Conservation (phyloP, 64 coral and sea anemone genomes). For the Pocillopora damicornis region DNA sequence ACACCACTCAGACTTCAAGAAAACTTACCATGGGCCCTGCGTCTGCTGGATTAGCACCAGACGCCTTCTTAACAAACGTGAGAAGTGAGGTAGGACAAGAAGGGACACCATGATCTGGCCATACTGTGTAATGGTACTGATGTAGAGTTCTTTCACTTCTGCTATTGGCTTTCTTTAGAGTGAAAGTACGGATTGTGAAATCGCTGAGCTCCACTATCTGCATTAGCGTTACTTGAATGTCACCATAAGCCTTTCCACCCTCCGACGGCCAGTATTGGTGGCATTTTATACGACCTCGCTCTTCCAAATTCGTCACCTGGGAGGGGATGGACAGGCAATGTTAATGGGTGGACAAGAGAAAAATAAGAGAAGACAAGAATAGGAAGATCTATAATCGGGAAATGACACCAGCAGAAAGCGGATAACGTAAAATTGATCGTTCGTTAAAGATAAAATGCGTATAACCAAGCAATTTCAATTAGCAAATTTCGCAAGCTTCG, state of each 20-base stretch:
- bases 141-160: slow-evolving; percentile 62
- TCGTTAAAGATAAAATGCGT: too few relatives aligned
- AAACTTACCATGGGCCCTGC: slow-evolving; percentile 88
- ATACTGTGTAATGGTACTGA: slow-evolving; percentile 94
- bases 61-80: slow-evolving; percentile 91
- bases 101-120: slow-evolving; percentile 95
- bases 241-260: slow-evolving; percentile 45
- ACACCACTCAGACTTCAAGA: background rate
- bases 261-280: slow-evolving; percentile 91
- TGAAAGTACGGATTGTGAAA: slow-evolving; percentile 77
- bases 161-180: slow-evolving; percentile 39
- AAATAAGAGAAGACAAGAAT: too few relatives aligned
- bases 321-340: background rate
- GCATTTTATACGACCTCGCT: slow-evolving; percentile 82
- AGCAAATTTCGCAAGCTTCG: too few relatives aligned
- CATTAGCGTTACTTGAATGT: slow-evolving; percentile 43
- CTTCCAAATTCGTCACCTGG: slow-evolving; percentile 94
- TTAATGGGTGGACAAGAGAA: background rate
- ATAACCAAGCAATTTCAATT: too few relatives aligned
- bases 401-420: too few relatives aligned
- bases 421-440: too few relatives aligned
- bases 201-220: slow-evolving; percentile 80
- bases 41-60: slow-evolving; percentile 72
- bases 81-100: slow-evolving; percentile 69
- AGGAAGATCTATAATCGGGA: background rate